Conservation (phyloP, 2,888 invertebrate genomes). For the Zeuzera pyrina region DNA sequence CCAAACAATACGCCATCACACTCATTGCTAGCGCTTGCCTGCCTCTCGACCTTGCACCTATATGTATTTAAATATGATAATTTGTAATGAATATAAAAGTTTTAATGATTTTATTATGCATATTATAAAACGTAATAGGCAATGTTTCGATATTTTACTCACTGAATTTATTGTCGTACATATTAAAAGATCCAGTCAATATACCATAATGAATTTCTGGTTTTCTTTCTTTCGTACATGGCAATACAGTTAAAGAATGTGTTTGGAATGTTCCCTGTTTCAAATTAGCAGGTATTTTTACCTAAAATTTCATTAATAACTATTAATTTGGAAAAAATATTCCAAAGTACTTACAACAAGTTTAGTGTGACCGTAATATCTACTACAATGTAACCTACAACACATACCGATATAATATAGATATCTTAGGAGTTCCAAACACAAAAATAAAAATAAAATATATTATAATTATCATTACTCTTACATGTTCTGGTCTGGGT, state of each 20-base stretch:
- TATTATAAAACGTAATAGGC: too few relatives aligned
- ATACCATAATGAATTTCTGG: constrained; percentile 53
- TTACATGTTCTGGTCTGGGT: constrained; percentile 51
- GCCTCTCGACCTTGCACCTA: constrained; percentile 48
- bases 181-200: constrained; percentile 51
- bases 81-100: background rate
- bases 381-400: too few relatives aligned
- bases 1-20: constrained; percentile 72
- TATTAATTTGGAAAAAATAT: too few relatives aligned
- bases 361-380: too few relatives aligned
- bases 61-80: constrained; percentile 1
- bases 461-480: constrained; percentile 8
- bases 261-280: constrained; percentile 48
- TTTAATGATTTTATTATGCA: background rate
- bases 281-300: constrained; percentile 39
- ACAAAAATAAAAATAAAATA: too few relatives aligned
- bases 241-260: constrained; percentile 54
- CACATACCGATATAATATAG: too few relatives aligned
- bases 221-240: constrained; percentile 48
- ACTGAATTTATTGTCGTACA: constrained; percentile 57
- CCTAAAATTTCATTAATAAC: too few relatives aligned
- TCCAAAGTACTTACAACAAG: too few relatives aligned
- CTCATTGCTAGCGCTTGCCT: constrained; percentile 73
- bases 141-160: constrained; percentile 19
- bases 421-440: too few relatives aligned